A percentile compares a stretch with the other conserved stretches of the same genome.
Evolutionary conservation across 2,113 vertebrate genomes (phyloP).

Genomic region (Egretta garzetta): DNA sequence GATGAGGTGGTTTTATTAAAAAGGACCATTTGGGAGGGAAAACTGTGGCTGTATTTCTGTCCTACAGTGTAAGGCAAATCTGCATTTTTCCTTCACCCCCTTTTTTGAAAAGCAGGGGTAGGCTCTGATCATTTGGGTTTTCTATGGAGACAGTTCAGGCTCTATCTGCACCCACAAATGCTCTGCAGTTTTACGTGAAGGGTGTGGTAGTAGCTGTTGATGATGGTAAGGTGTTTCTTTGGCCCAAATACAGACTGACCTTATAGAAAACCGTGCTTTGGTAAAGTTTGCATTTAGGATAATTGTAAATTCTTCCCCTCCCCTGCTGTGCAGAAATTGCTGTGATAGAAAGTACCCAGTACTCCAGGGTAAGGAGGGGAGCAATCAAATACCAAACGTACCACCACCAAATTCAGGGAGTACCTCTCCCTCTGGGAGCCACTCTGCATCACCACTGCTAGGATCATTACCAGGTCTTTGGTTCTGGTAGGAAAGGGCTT

Average conservation of each 20-base stretch:
- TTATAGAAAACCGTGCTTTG: neutral
- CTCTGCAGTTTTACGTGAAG: neutral
- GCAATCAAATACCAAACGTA: neutral
- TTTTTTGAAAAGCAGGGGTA: neutral
- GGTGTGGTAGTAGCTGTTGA: neutral
- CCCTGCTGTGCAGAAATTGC: neutral
- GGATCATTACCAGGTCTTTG: neutral
- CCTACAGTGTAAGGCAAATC: neutral
- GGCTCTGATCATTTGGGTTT: neutral
- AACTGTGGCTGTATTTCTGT: neutral
- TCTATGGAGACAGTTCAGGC: neutral
- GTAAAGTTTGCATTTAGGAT: neutral
- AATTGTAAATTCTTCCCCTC: neutral
- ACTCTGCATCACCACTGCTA: neutral
- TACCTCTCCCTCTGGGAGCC: neutral
- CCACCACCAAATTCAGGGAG: too few relatives aligned
- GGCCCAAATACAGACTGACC: neutral
- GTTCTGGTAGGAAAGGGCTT: neutral
- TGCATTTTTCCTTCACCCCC: neutral
- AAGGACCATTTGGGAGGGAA: neutral
- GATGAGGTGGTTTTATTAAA: conserved; percentile 27
- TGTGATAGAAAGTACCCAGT: neutral
- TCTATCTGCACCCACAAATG: neutral
- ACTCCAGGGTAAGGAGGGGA: neutral
- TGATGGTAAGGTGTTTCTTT: neutral